phyloP scores from a whole-genome alignment of 2,888 invertebrate genomes.

The Xylota sylvarum region DNA sequence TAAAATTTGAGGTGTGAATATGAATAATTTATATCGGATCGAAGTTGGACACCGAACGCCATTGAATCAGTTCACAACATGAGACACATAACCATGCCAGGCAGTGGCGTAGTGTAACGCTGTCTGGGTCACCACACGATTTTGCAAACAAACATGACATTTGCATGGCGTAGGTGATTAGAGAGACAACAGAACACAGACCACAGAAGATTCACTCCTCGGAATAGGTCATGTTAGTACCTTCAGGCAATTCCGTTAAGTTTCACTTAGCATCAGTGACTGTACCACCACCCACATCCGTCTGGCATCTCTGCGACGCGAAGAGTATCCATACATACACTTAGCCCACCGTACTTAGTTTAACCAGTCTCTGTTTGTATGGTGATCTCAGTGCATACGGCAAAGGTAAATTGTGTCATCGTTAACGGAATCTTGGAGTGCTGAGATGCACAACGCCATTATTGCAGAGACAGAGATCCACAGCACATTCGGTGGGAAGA shows the following conservation, averaged over 20 bases:
- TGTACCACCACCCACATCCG: conserved; percentile 63
- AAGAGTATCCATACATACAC: neutral
- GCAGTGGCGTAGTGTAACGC: conserved; percentile 47
- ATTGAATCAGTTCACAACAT: conserved; percentile 35
- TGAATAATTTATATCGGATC: conserved; percentile 72
- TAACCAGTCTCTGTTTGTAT: conserved; percentile 18
- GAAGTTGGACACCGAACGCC: conserved; percentile 43
- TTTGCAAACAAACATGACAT: conserved; percentile 59
- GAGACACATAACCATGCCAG: conserved; percentile 30
- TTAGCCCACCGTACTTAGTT: neutral
- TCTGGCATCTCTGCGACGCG: conserved; percentile 25
- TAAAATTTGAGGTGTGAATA: conserved; percentile 71
- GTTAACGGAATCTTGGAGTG: conserved; percentile 71
- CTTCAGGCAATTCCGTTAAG: conserved; percentile 63
- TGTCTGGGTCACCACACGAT: conserved; percentile 62
- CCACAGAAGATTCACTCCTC: conserved; percentile 50
- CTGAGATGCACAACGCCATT: conserved; percentile 53
- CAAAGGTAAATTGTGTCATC: conserved; percentile 71
- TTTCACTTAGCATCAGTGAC: conserved; percentile 48
- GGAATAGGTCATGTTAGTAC: conserved; percentile 46
- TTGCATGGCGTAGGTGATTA: conserved; percentile 65
- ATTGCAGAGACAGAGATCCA: conserved; percentile 43
- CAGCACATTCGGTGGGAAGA: conserved; percentile 71
- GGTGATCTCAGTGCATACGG: conserved; percentile 26
- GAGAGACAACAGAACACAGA: neutral